Evolutionary conservation across 2,888 invertebrate genomes (phyloP).

Genomic region (Colletes collaris): DNA sequence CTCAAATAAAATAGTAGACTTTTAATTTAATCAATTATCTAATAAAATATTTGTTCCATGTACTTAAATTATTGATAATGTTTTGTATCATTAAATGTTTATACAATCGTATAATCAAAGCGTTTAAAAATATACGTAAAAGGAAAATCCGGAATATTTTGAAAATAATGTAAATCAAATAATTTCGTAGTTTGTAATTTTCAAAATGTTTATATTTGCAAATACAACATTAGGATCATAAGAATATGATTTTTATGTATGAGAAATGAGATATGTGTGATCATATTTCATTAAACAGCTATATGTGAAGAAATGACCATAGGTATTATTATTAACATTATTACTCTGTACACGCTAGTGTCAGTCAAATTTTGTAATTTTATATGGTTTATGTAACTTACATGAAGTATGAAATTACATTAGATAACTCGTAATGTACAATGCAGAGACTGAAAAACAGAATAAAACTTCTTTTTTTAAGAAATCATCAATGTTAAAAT

Average conservation of each 20-base stretch:
- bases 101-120: constrained; percentile 13
- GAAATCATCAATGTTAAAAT: constrained; percentile 14
- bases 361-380: constrained; percentile 36
- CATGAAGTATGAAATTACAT: constrained; percentile 24
- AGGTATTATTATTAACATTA: constrained; percentile 14
- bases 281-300: constrained; percentile 23
- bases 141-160: neutral
- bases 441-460: constrained; percentile 58
- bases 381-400: constrained; percentile 29
- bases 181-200: constrained; percentile 11
- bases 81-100: constrained; percentile 12
- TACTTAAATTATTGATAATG: constrained; percentile 2
- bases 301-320: constrained; percentile 29
- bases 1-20: constrained; percentile 10
- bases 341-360: constrained; percentile 29
- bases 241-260: constrained; percentile 24
- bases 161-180: constrained; percentile 5
- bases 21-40: constrained; percentile 13
- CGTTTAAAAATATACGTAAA: constrained; percentile 3
- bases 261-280: constrained; percentile 33
- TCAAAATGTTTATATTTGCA: constrained; percentile 16
- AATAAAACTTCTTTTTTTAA: constrained; percentile 52
- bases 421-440: constrained; percentile 55
- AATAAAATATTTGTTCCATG: neutral
- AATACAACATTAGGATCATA: constrained; percentile 30